phyloP scores from a whole-genome alignment of 2,797 vertebrate species.

The Pseudochirops cupreus region DNA sequence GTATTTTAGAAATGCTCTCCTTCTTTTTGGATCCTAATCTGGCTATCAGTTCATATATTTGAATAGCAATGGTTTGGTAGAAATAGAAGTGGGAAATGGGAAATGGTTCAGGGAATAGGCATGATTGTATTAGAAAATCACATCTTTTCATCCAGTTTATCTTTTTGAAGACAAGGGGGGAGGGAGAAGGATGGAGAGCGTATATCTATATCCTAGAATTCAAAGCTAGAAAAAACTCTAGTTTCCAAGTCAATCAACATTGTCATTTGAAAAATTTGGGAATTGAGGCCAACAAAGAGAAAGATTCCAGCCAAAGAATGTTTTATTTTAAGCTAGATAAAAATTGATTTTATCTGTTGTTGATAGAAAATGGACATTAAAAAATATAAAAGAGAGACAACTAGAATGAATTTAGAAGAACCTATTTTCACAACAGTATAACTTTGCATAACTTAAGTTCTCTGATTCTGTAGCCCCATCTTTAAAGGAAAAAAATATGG shows the following conservation, averaged over 20 bases:
- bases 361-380: not conserved
- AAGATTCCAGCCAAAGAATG: not conserved
- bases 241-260: not conserved
- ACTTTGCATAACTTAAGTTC: not conserved
- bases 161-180: not conserved
- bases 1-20: slow-evolving; percentile 10
- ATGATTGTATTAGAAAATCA: not conserved
- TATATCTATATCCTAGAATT: not conserved
- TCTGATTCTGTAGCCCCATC: not conserved
- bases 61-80: slow-evolving; percentile 7
- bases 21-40: slow-evolving; percentile 47
- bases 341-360: not conserved
- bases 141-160: slow-evolving; percentile 14
- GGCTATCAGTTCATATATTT: slow-evolving; percentile 56
- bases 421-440: not conserved
- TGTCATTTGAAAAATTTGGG: not conserved
- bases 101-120: slow-evolving; percentile 28
- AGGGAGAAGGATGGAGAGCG: no score
- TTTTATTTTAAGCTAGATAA: not conserved
- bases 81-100: slow-evolving; percentile 34
- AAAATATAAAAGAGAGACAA: not conserved
- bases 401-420: not conserved
- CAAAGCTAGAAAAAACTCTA: not conserved
- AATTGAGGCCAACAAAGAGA: not conserved
- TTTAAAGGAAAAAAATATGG: not conserved